Base-by-base conservation (phyloP, 2,113 vertebrate species). In the Pycnonotus jocosus region DNA sequence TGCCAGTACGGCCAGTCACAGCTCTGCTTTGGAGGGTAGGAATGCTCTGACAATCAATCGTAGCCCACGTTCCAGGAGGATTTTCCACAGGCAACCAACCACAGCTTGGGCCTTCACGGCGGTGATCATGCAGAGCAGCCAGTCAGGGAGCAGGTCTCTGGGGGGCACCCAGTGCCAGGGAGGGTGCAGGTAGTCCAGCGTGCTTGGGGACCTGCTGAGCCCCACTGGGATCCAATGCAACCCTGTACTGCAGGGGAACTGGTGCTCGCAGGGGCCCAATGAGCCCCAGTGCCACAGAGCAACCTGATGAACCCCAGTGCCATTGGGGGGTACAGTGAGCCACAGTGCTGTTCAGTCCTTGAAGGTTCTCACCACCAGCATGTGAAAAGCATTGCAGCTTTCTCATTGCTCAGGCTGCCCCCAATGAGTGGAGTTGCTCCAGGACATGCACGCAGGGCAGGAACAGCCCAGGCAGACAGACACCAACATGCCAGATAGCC, bases 51-150 rank as follows among this genome's bases (percentile, higher is more conserved):
- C 33, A 86, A 78, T 85, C 78, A 94, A 83, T 44, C 1, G 11
- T 11, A 91, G 96, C 40, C 27, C 77, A 88, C 44, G n/a, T 81
- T 96, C 89, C 83, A 62, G 37, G 33, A 89, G 50, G 78, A 60
- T 81, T 71, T 89, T 95, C 61, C 42, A 2, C 56, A 83, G 45
- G 51, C 28, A 88, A 71, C 78, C 74, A 77, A 31, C 86, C 84
- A 57, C 88, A 90, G 77, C 90, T 83, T 37, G 47, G 86, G 58
- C 60, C 42, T 90, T 93, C 62, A 12, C 12, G 78, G 31, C 0
- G 14, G 40, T 35, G 80, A 82, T 93, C 76, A 5, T 7, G 53
- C n/a, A 12, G 80, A 83, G 45, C 60, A 40, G 90, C 54, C 56
- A 56, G 61, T 54, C n/a, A 12, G 48, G 58, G 25, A 0, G 20